Evolutionary conservation across 2,888 invertebrate genomes (phyloP).

Genomic region (Spicauda simplicius): DNA sequence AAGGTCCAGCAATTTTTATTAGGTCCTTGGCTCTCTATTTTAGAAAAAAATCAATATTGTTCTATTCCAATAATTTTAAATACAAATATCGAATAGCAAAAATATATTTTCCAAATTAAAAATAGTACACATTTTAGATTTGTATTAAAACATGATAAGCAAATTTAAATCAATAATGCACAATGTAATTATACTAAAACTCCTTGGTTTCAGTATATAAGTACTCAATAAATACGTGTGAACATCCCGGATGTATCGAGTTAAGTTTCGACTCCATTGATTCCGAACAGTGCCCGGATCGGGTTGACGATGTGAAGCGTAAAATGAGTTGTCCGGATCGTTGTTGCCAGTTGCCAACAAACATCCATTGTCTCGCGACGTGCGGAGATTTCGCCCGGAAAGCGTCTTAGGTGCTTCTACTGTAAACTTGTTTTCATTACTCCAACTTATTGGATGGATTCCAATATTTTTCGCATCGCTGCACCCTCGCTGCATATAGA

Average conservation of each 20-base stretch:
- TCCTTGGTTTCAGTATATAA: too few relatives aligned
- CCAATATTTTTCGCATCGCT: constrained; percentile 78
- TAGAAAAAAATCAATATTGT: too few relatives aligned
- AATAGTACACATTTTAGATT: too few relatives aligned
- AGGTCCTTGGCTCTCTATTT: too few relatives aligned
- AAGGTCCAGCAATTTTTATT: too few relatives aligned
- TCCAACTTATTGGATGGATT: constrained; percentile 77
- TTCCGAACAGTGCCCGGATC: constrained; percentile 62
- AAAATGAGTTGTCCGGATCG: constrained; percentile 80
- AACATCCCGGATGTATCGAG: constrained; percentile 43
- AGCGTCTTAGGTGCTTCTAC: constrained; percentile 67
- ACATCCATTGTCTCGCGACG: constrained; percentile 75
- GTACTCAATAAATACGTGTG: constrained; percentile 11
- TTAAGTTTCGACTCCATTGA: constrained; percentile 60
- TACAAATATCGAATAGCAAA: too few relatives aligned
- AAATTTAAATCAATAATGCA: too few relatives aligned
- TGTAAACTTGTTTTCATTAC: constrained; percentile 80
- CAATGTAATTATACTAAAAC: too few relatives aligned
- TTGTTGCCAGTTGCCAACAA: constrained; percentile 63
- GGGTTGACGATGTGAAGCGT: constrained; percentile 70
- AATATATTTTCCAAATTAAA: too few relatives aligned
- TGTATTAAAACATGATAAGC: too few relatives aligned
- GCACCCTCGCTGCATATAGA: constrained; percentile 67
- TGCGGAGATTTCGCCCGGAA: constrained; percentile 75
- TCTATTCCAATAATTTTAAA: too few relatives aligned